Evolutionary conservation across 2,888 invertebrate genomes (phyloP), one percentile per base, ranked within the genome.

Genomic region (Chrysodeixis includens): DNA sequence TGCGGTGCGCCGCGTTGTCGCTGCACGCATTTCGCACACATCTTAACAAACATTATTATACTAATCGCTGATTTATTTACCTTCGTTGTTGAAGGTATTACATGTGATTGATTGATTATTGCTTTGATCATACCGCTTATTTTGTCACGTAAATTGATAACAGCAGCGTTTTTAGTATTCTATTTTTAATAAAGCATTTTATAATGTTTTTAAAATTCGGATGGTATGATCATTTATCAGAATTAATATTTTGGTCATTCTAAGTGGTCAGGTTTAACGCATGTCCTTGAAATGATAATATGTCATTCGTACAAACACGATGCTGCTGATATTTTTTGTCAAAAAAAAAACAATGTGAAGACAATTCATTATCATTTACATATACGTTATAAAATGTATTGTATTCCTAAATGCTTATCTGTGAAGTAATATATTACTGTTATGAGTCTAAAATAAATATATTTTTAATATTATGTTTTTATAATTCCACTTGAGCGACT

Each of bases 21-120:
- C 63, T 85, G 86, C 85, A 84, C 86, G 80, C 84, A 86, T 87
- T 89, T 87, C 75, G 84, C 87, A 88, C 79, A 78, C 71, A 73
- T 72, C 56, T 76, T 59, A 26, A 69, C 52, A 52, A 55, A 59
- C 66, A 62, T 62, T 68, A 74, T 60, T 71, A 70, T 59, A 56
- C 54, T 73, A 67, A 66, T 76, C 55, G 20, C 16, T 55, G 53
- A 56, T 57, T 63, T 56, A 62, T 55, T 70, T 65, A 65, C n/a
- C 62, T 49, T 18, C 20, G 10, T 49, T 49, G 20, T 20, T 18
- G 12, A 49, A 20, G 9, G 46, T 46, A 46, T 49, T 49, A 49
- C 18, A 49, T 49, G 10, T 49, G 46, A 49, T 49, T 20, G 46
- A 49, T 40, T 40, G 3, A 18, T 49, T 49, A 49, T 20, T 49